Conservation (phyloP, 2,113 vertebrate species). For the Synodontis membranacea region DNA sequence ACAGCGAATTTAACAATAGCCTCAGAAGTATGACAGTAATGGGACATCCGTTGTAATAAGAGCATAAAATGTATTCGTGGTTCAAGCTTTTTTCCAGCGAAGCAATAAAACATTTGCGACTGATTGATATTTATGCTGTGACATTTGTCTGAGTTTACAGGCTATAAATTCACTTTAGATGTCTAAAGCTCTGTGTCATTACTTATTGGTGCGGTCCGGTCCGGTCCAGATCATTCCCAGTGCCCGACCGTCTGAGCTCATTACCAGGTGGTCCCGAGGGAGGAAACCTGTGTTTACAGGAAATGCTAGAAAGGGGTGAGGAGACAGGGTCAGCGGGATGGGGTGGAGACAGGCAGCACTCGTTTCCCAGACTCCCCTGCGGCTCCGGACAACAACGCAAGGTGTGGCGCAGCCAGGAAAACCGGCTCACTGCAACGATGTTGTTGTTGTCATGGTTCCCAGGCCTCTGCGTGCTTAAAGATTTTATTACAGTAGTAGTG, state of each 20-base stretch:
- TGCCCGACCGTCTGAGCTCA: slow-evolving; percentile 76
- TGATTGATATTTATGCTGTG: neutral
- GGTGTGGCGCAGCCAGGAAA: slow-evolving; percentile 68
- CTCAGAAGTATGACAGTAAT: neutral
- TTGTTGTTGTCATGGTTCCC: slow-evolving; percentile 60
- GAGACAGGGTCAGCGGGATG: slow-evolving; percentile 57
- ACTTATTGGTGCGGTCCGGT: slow-evolving; percentile 65
- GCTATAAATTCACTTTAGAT: neutral
- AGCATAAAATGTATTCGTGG: neutral
- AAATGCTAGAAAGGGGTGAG: slow-evolving; percentile 84
- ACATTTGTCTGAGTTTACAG: neutral
- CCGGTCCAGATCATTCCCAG: slow-evolving; percentile 61
- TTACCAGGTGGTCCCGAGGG: slow-evolving; percentile 84
- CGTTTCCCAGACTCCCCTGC: slow-evolving; percentile 62
- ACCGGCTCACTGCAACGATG: slow-evolving; percentile 54
- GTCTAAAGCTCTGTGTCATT: neutral
- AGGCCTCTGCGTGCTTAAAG: slow-evolving; percentile 26
- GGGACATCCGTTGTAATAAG: neutral
- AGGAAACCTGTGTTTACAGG: slow-evolving; percentile 91
- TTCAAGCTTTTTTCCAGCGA: neutral
- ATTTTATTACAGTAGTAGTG: slow-evolving; percentile 28
- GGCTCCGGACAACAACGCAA: slow-evolving; percentile 65
- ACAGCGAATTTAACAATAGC: neutral
- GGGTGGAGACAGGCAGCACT: slow-evolving; percentile 57
- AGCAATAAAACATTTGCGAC: neutral